Base-by-base conservation (phyloP, 2,797 vertebrate genomes). In the Scleropages formosus region DNA sequence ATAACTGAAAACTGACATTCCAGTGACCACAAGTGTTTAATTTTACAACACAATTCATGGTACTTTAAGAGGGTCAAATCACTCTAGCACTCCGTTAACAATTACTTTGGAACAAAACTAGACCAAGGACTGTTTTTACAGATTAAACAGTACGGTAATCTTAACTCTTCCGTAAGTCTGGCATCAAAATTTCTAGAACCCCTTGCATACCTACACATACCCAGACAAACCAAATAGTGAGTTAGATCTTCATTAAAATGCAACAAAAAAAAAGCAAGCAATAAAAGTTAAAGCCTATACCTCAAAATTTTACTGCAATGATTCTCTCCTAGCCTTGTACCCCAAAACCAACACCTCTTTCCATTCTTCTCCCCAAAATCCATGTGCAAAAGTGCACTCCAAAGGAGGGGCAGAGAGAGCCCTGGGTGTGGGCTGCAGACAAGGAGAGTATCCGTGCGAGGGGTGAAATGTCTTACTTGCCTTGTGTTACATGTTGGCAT, bases 401-500 rank as follows among this genome's bases (percentile, higher is more conserved):
- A 80, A 76, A 72, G 76, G 46, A 86, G 84, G 84, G 80, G 39
- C 60, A 60, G n/a, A 80, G 77, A 67, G 72, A 73, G 63, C 75
- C 62, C 39, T 31, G 68, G 67, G 58, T 74, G 63, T 69, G 66
- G 72, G 58, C 71, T 70, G 84, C 83, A 72, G 88, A 87, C 86
- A 82, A 75, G 83, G 80, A 84, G 88, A 84, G 87, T 83, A 86
- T 91, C 91, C 90, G 80, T 87, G 88, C 84, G 88, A 89, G 88
- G 85, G 88, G 84, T 85, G 86, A 86, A 87, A 88, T 84, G 88
- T 93, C 91, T 93, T 92, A 93, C 92, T 93, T 93, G 92, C 92
- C 91, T 93, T 90, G 88, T 87, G 86, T 93, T 91, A 92, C 88
- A 90, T 90, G 92, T 91, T 91, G 91, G 89, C 92, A 93, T 91